phyloP scores from a whole-genome alignment of 1,140 invertebrate species.

The Agrilus planipennis region DNA sequence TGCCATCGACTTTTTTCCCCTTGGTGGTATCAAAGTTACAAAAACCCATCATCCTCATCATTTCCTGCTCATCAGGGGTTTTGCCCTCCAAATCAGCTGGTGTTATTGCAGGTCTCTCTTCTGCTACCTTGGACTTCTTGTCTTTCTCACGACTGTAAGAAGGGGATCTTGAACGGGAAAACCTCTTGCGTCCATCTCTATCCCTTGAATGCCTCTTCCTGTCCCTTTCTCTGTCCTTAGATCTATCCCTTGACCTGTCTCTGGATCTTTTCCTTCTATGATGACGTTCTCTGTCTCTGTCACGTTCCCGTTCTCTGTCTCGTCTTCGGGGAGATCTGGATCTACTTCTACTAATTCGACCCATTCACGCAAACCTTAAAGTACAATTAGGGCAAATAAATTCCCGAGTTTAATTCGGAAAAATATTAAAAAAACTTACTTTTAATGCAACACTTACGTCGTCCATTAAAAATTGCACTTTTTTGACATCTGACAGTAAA shows the following conservation, averaged over 20 bases:
- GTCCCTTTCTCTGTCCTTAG: slow-evolving; percentile 29
- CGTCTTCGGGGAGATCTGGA: slow-evolving; percentile 24
- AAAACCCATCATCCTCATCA: slow-evolving; percentile 96
- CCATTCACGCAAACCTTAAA: too few species aligned
- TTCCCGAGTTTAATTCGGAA: not conserved
- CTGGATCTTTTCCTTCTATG: slow-evolving; percentile 42
- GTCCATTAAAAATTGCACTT: slow-evolving; percentile 5
- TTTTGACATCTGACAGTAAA: slow-evolving; percentile 25
- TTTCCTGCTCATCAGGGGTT: slow-evolving; percentile 85
- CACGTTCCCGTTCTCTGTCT: slow-evolving; percentile 34
- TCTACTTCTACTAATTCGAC: slow-evolving; percentile 31
- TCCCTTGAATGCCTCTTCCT: slow-evolving; percentile 32
- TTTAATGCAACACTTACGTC: not conserved
- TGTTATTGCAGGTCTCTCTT: slow-evolving; percentile 48
- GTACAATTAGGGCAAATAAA: not conserved
- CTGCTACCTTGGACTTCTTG: slow-evolving; percentile 29
- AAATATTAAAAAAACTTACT: slow-evolving; percentile 3
- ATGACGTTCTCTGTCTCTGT: slow-evolving; percentile 39
- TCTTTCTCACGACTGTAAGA: slow-evolving; percentile 34
- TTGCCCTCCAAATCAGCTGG: slow-evolving; percentile 69
- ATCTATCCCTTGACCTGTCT: slow-evolving; percentile 38
- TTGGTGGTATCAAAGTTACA: slow-evolving; percentile 91
- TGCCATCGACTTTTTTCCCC: slow-evolving; percentile 87
- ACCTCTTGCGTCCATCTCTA: slow-evolving; percentile 36
- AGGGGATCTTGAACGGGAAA: slow-evolving; percentile 38